Evolutionary conservation across 30 jellyfish, hydroid and myxozoan genomes (phyloP).

Genomic region (Haliclystus octoradiatus): DNA sequence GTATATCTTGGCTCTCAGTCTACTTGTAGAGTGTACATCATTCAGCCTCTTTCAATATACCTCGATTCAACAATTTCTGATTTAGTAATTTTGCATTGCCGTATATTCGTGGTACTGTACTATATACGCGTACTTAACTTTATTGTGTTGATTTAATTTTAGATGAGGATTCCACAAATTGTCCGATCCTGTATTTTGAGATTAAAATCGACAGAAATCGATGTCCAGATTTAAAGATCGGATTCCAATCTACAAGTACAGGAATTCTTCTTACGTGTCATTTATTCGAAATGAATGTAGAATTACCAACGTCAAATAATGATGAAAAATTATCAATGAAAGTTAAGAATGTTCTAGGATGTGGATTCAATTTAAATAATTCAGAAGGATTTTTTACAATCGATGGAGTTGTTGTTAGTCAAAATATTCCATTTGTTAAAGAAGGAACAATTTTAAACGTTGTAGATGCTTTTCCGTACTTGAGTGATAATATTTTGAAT

Average conservation of each 20-base stretch:
- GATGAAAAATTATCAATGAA: neutral
- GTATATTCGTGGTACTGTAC: no score
- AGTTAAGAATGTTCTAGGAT: conserved; percentile 40
- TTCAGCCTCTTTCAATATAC: no score
- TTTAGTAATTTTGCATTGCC: no score
- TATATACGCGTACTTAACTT: no score
- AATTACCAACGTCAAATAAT: neutral
- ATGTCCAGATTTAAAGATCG: conserved; percentile 10
- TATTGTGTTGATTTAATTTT: no score
- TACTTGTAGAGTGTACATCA: no score
- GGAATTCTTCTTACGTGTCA: neutral
- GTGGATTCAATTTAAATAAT: conserved; percentile 52
- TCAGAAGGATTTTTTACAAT: conserved; percentile 27
- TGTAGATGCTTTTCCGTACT: neutral
- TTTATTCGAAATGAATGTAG: conserved; percentile 9
- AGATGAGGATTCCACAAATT: neutral
- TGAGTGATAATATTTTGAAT: neutral
- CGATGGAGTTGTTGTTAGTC: conserved; percentile 30
- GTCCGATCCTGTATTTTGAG: conserved; percentile 10
- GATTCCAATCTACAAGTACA: conserved; percentile 30
- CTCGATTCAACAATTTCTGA: no score
- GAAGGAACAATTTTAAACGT: neutral
- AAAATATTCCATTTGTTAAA: no score
- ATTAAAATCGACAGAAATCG: neutral
- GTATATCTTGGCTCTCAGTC: no score